Conservation (phyloP, 1,140 invertebrate species). For the Listronotus bonariensis region DNA sequence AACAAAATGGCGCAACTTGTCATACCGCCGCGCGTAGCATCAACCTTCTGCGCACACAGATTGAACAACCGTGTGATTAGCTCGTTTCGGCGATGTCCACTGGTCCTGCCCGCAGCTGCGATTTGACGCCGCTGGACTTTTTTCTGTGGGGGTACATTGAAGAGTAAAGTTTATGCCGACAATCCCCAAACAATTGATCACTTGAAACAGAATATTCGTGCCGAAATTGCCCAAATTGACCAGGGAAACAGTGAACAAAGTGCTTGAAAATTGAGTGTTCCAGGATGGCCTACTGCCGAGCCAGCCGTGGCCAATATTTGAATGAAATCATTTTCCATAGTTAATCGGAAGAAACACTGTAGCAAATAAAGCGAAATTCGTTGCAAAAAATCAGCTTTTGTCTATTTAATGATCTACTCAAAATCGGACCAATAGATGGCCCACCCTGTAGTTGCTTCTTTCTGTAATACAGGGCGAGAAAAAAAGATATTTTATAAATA, state of each 20-base stretch:
- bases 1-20: slow-evolving; percentile 42
- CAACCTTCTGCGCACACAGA: slow-evolving; percentile 22
- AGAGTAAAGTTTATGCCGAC: slow-evolving; percentile 48
- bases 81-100: slow-evolving; percentile 35
- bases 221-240: slow-evolving; percentile 10
- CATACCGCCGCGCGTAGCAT: slow-evolving; percentile 28
- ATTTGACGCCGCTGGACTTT: slow-evolving; percentile 55
- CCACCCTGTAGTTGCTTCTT: too few species aligned
- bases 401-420: too few species aligned
- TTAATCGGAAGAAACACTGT: too few species aligned
- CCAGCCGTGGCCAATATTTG: slow-evolving; percentile 8
- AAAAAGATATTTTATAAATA: too few species aligned
- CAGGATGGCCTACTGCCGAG: slow-evolving; percentile 7
- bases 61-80: slow-evolving; percentile 30
- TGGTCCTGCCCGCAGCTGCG: slow-evolving; percentile 53
- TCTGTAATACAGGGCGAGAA: too few species aligned
- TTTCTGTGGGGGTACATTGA: slow-evolving; percentile 56
- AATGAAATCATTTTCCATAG: too few species aligned
- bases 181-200: slow-evolving; percentile 14
- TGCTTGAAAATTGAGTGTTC: slow-evolving; percentile 17
- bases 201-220: slow-evolving; percentile 9
- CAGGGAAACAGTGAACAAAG: slow-evolving; percentile 17
- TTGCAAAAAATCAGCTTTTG: too few species aligned
- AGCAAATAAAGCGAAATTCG: too few species aligned
- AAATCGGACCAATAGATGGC: too few species aligned